These are phyloP conservation scores for Scotopteryx bipunctaria DNA, from an alignment of 2,888 invertebrate genomes.

Conservation along the genomic window DNA sequence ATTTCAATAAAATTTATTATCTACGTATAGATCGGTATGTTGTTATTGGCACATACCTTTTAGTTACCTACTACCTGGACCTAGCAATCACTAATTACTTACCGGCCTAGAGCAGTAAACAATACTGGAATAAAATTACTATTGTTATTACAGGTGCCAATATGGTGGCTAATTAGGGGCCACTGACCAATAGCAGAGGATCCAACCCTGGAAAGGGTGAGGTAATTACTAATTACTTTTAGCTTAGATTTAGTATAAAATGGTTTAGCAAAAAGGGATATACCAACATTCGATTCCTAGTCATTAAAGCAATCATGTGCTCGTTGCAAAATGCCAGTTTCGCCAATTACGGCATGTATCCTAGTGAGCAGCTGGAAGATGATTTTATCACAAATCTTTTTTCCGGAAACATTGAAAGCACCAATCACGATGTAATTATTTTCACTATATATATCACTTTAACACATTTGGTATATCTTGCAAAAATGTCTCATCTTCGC, in stretches of 20 bases:
- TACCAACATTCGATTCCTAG: constrained; percentile 46
- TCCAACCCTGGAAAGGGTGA: constrained; percentile 39
- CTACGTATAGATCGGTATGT: neutral
- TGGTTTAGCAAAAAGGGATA: constrained; percentile 23
- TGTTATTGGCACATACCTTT: constrained; percentile 15
- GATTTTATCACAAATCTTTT: constrained; percentile 20
- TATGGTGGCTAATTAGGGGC: constrained; percentile 26
- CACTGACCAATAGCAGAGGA: constrained; percentile 28
- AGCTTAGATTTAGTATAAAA: constrained; percentile 38
- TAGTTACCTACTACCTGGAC: constrained; percentile 22
- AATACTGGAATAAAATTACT: constrained; percentile 3
- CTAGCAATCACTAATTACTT: constrained; percentile 6
- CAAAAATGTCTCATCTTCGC: neutral
- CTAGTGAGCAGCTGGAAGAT: constrained; percentile 23
- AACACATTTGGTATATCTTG: neutral
- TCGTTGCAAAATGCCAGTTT: constrained; percentile 38
- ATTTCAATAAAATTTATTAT: no score
- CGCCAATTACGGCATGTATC: constrained; percentile 17
- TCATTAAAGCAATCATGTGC: constrained; percentile 40
- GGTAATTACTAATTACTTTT: constrained; percentile 42
- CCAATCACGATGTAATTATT: constrained; percentile 14
- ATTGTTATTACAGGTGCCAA: constrained; percentile 28
- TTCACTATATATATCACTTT: neutral
- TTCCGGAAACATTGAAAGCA: constrained; percentile 12
- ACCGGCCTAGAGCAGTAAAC: constrained; percentile 3